Evolutionary conservation across 2,888 invertebrate species (phyloP).

Genomic region (Ophion ellenae): DNA sequence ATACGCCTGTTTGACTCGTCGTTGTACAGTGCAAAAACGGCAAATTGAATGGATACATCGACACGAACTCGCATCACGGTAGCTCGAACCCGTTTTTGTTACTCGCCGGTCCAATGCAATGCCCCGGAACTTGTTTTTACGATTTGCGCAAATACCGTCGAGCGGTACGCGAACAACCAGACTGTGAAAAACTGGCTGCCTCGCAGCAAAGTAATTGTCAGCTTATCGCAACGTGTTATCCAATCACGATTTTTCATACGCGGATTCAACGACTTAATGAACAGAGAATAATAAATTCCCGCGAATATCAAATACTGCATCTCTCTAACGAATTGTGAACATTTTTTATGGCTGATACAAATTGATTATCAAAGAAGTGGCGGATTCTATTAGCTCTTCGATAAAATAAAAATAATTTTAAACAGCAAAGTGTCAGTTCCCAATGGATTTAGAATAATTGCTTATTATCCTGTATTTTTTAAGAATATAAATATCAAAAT

Average conservation of each 20-base stretch:
- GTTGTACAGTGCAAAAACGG: neutral
- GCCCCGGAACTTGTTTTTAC: neutral
- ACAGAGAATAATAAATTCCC: constrained; percentile 8
- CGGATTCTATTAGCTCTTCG: neutral
- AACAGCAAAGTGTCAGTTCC: too few relatives aligned
- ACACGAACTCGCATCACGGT: neutral
- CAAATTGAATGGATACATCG: neutral
- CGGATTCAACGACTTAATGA: constrained; percentile 2
- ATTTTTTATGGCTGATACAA: neutral
- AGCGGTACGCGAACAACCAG: constrained; percentile 49
- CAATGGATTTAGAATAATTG: neutral
- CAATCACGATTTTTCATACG: constrained; percentile 11
- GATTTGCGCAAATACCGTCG: constrained; percentile 38
- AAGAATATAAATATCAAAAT: neutral
- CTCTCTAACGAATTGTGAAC: neutral
- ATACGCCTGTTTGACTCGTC: neutral
- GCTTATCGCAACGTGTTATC: constrained; percentile 11
- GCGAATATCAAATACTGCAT: neutral
- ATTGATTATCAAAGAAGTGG: neutral
- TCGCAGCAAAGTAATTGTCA: constrained; percentile 37
- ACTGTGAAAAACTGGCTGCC: constrained; percentile 41
- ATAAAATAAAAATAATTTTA: neutral
- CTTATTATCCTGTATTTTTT: neutral
- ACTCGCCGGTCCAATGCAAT: neutral
- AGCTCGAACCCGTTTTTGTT: constrained; percentile 21